Evolutionary conservation across 2,113 vertebrate species (phyloP).

Genomic region (Xiphophorus couchianus): DNA sequence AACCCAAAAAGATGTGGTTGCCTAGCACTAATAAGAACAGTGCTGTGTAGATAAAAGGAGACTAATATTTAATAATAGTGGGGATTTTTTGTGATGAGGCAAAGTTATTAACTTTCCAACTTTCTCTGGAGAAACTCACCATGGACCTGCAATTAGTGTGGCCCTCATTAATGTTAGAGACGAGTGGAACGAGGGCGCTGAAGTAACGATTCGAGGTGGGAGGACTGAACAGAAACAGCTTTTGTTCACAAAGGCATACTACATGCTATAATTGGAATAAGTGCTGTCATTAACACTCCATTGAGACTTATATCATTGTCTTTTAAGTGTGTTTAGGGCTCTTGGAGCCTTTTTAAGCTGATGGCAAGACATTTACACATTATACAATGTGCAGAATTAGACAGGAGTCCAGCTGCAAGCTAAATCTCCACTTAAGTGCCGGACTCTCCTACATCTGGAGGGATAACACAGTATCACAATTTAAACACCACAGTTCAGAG

Average conservation of each 20-base stretch:
- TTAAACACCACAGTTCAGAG: constrained; percentile 3
- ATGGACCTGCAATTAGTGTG: constrained; percentile 53
- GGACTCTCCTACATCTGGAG: constrained; percentile 16
- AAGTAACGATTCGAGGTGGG: constrained; percentile 58
- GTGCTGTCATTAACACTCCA: constrained; percentile 50
- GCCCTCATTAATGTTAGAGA: constrained; percentile 40
- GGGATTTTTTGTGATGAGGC: constrained; percentile 10
- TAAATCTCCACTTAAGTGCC: neutral
- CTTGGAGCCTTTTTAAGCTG: neutral
- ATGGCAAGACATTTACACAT: constrained; percentile 12
- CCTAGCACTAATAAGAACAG: constrained; percentile 26
- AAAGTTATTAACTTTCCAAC: constrained; percentile 20
- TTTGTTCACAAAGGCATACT: constrained; percentile 43
- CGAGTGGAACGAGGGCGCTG: constrained; percentile 17
- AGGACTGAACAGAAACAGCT: constrained; percentile 33
- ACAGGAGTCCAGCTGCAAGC: neutral
- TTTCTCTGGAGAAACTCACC: constrained; percentile 17
- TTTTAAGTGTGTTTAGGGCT: constrained; percentile 9
- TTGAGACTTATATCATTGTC: constrained; percentile 32
- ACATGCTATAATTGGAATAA: constrained; percentile 52
- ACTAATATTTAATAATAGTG: constrained; percentile 31
- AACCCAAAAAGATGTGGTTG: constrained; percentile 20
- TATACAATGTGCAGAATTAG: neutral
- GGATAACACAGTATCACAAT: constrained; percentile 24
- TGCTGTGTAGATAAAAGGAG: constrained; percentile 11